Conservation (phyloP, 30 jellyfish, hydroid and myxozoan species). For the Cassiopea xamachana region DNA sequence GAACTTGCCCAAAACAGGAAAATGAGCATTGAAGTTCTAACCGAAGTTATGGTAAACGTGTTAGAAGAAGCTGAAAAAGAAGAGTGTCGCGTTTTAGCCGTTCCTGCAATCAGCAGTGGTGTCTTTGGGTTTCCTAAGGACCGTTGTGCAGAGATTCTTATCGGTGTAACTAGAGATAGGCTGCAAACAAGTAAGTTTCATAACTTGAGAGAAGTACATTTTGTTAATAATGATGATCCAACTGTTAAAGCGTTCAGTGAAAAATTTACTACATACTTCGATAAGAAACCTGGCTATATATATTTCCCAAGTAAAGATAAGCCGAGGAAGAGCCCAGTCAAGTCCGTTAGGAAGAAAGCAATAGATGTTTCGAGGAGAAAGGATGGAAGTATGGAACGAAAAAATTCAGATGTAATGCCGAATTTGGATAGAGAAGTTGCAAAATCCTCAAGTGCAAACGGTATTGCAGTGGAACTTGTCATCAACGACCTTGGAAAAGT, state of each 20-base stretch:
- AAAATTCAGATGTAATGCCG: neutral
- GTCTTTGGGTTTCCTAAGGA: constrained; percentile 60
- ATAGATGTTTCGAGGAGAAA: neutral
- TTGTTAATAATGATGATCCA: constrained; percentile 42
- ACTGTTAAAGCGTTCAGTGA: constrained; percentile 29
- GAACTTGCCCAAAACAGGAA: constrained; percentile 1
- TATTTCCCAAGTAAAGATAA: neutral
- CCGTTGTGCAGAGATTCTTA: constrained; percentile 48
- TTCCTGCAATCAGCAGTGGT: constrained; percentile 70
- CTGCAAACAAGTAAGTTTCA: neutral
- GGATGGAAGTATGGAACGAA: neutral
- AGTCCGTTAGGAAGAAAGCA: neutral
- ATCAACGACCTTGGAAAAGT: constrained; percentile 43
- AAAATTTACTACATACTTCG: neutral
- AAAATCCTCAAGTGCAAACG: neutral
- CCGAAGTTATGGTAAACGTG: constrained; percentile 19
- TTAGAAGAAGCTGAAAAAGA: constrained; percentile 20
- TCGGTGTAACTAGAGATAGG: neutral
- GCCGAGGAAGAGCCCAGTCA: neutral
- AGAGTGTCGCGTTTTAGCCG: constrained; percentile 47
- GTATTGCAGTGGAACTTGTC: constrained; percentile 13
- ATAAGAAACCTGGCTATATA: neutral
- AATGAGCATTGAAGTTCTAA: neutral
- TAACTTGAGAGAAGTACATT: constrained; percentile 26
- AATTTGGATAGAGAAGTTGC: neutral